These are phyloP conservation scores for Syngnathus rostellatus DNA, from an alignment of 2,797 vertebrate species.

Conservation along the genomic window DNA sequence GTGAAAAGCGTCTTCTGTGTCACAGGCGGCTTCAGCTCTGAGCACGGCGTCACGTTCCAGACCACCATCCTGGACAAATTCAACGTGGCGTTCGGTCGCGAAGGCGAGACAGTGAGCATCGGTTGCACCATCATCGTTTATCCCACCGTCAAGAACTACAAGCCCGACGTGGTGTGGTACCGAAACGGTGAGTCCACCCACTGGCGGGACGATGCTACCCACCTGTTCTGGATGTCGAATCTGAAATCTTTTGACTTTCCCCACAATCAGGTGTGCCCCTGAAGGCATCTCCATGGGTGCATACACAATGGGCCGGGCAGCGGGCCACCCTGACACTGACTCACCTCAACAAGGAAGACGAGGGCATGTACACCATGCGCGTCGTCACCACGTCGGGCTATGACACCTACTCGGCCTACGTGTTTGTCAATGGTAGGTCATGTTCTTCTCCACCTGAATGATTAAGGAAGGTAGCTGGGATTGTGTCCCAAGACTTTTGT, in stretches of 20 bases:
- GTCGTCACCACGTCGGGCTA: conserved; percentile 90
- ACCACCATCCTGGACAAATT: conserved; percentile 89
- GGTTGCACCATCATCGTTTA: conserved; percentile 88
- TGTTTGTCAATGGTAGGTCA: conserved; percentile 85
- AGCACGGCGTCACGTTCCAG: conserved; percentile 86
- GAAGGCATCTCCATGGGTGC: conserved; percentile 85
- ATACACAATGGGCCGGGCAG: conserved; percentile 86
- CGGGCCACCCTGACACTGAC: conserved; percentile 79
- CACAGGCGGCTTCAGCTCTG: conserved; percentile 78
- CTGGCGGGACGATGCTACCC: background rate
- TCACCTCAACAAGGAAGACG: conserved; percentile 97
- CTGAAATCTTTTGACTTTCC: background rate
- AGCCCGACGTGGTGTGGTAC: conserved; percentile 90
- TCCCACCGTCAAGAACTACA: conserved; percentile 89
- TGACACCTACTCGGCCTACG: conserved; percentile 82
- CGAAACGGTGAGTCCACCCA: conserved; percentile 64
- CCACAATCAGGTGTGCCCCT: conserved; percentile 71
- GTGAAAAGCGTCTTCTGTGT: background rate
- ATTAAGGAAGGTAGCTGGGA: no score
- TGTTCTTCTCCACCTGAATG: no score
- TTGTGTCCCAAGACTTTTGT: background rate
- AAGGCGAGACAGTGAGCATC: conserved; percentile 90
- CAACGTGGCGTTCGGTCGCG: conserved; percentile 84
- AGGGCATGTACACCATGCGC: conserved; percentile 88
- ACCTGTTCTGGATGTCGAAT: background rate